These are phyloP conservation scores for Chirona hameri DNA, from an alignment of 2,888 invertebrate species.

Conservation along the genomic window DNA sequence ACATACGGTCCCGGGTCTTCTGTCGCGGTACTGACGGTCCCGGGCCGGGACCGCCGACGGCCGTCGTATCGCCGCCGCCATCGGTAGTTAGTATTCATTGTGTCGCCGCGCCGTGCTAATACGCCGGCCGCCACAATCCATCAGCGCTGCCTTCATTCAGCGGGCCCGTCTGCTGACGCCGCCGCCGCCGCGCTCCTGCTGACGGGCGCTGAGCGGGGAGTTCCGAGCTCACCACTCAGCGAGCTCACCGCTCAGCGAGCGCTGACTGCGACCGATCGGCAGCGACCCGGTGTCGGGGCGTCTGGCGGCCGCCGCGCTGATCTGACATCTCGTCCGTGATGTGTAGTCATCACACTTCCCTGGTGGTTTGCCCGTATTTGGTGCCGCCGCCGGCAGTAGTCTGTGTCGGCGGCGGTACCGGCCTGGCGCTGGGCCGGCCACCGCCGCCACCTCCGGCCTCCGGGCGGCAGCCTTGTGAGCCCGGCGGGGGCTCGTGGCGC, in stretches of 20 bases:
- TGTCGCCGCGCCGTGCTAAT: neutral
- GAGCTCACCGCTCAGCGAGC: no score
- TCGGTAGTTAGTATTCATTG: constrained; percentile 27
- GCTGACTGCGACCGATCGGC: no score
- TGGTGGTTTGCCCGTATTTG: no score
- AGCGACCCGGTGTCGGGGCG: no score
- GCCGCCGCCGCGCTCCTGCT: neutral
- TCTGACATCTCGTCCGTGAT: no score
- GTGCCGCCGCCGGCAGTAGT: no score
- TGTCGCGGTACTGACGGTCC: neutral
- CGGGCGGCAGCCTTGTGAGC: constrained; percentile 6
- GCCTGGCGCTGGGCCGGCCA: neutral
- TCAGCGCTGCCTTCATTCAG: constrained; percentile 13
- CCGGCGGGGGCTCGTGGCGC: neutral
- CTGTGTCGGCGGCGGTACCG: no score
- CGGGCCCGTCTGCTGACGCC: neutral
- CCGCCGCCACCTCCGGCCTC: neutral
- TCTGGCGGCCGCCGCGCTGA: no score
- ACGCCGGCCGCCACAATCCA: neutral
- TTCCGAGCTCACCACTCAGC: no score
- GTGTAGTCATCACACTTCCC: no score
- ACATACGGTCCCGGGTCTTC: neutral
- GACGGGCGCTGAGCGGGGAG: neutral
- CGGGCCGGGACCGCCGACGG: neutral
- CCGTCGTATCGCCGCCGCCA: constrained; percentile 2